A percentile compares a stretch with the other conserved stretches of the same genome.
Evolutionary conservation across 2,797 vertebrate species (phyloP).

Genomic region (Acrossocheilus wenchowensis): DNA sequence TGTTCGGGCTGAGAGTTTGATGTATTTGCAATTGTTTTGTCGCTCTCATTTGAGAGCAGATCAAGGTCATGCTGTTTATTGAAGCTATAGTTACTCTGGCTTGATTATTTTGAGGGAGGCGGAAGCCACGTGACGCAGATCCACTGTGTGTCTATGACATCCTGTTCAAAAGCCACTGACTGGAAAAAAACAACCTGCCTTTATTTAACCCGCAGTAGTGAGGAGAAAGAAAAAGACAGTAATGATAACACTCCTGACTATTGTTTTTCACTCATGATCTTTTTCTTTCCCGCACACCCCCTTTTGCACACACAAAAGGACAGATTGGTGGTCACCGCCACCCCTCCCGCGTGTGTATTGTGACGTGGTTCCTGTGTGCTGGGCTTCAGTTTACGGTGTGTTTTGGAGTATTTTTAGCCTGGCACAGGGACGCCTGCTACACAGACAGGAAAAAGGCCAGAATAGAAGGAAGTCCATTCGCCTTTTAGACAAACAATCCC

Average conservation of each 20-base stretch:
- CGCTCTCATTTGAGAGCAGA: conserved; percentile 37
- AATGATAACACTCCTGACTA: conserved; percentile 42
- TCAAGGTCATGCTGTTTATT: conserved; percentile 47
- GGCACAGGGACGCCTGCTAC: conserved; percentile 82
- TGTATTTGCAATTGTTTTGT: conserved; percentile 52
- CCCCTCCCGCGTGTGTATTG: conserved; percentile 67
- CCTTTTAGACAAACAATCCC: conserved; percentile 87
- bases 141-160: conserved; percentile 55
- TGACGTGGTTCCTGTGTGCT: conserved; percentile 87
- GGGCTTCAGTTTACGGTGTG: conserved; percentile 80
- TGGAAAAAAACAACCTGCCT: conserved; percentile 42
- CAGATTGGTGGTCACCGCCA: conserved; percentile 45
- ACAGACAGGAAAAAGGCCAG: conserved; percentile 95
- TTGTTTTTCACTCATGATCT: conserved; percentile 44
- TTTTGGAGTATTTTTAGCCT: conserved; percentile 88
- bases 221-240: conserved; percentile 28
- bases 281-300: conserved; percentile 25
- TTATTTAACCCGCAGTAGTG: conserved; percentile 27
- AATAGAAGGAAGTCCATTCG: conserved; percentile 96
- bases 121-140: conserved; percentile 52
- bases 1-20: conserved; percentile 51
- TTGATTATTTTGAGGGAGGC: conserved; percentile 50
- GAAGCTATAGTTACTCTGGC: conserved; percentile 6
- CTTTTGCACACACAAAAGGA: conserved; percentile 49
- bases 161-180: conserved; percentile 56